Evolutionary conservation across 1,140 invertebrate genomes (phyloP), one percentile per base, ranked within the genome.

Genomic region (Centruroides sculpturatus): DNA sequence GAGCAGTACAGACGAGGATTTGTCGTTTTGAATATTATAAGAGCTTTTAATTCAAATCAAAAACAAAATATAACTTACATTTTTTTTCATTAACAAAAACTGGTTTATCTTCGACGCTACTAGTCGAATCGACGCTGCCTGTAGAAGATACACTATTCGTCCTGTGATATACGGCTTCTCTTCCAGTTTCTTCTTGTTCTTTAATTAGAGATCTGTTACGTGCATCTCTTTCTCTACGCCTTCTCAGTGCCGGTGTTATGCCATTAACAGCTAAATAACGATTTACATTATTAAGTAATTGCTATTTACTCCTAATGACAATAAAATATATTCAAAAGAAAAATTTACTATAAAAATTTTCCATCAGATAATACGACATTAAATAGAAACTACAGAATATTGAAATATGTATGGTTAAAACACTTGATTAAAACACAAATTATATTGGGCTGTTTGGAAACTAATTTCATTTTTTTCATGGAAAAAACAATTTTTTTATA

Each of bases 81-180:
- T 35, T 50, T 5, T 34, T 46, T 9, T 55, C 59, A 48, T 50
- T 60, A 55, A 59, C 56, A 49, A 62, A 49, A 60, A 46, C n/a
- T 10, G 56, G 36, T 11, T 35, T 60, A 59, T 52, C 60, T 60
- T 50, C 61, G 8, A 41, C 41, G 48, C 35, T 60, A 46, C 59
- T 66, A 59, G 57, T 66, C 60, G 56, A 55, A 61, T 80, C 82
- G 3, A 63, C 50, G 35, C 56, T 68, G 48, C 62, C 60, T 35
- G 81, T 83, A 50, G 83, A 86, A 71, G 86, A 83, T 66, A 86
- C 77, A 11, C 85, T 78, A 57, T 86, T 85, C 72, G 86, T 89
- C 58, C 87, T 76, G 36, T 84, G 77, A 66, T 87, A 59, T 5
- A 53, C 47, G 8, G 13, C 70, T 35, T 68, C 66, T 59, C 72